Base-by-base conservation (phyloP, 2,113 vertebrate species). In the Nothoprocta perdicaria region DNA sequence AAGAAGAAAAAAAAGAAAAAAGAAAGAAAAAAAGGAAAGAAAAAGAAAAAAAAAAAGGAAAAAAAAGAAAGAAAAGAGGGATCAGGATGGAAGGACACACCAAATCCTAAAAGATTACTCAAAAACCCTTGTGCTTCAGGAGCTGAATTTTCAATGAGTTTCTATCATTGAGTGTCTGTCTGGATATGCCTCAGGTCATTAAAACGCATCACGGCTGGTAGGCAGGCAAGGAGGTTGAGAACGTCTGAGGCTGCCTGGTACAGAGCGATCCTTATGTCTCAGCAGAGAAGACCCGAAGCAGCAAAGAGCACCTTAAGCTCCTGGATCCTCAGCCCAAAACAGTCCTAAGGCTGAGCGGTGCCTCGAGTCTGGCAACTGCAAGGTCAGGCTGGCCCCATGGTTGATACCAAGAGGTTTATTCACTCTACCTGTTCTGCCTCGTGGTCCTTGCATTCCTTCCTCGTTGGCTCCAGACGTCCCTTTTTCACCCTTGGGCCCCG, bases 371-470 rank as follows among this genome's bases (percentile, higher is more conserved):
- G 80, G 40, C 58, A 86, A 45, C 50, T 24, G 35, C 6, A 29
- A 60, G 38, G 33, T 46, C 21, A 5, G 1, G 58, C 13, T 50
- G 67, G n/a, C 15, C 15, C 27, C 18, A 10, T 2, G 17, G 16
- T 66, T 55, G 24, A 5, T 10, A 52, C 27, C 55, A 57, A 45
- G 76, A 53, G 27, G 8, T 2, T 33, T 27, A 22, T 57, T 85
- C 58, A 86, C 75, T 19, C 8, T 91, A 97, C 97, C 97, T 96
- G 93, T 62, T 87, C 53, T 93, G 26, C 95, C 95, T 45, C 62
- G 84, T n/a, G 95, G 89, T 73, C 96, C 95, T 38, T 91, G 91
- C 26, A 78, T 62, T 9, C 94, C 92, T 52, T 92, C 95, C 21
- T 88, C 72, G 6, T 9, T 81, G 29, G 23, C 45, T 82, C 94